phyloP scores from a whole-genome alignment of 2,113 vertebrate species.

The Cinclus mexicanus region DNA sequence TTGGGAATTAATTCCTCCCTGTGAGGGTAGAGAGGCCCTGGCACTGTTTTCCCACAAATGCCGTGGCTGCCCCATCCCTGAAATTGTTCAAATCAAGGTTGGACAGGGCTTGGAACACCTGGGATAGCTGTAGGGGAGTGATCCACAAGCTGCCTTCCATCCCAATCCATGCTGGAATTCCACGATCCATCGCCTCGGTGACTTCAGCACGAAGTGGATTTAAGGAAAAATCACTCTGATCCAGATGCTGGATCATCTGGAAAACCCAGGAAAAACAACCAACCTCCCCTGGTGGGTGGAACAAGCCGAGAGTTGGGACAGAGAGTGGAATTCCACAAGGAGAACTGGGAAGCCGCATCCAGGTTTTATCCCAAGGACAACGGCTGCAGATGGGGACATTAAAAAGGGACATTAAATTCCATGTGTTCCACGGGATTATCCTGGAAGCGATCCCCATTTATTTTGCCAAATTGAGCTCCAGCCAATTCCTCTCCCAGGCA shows the following conservation, averaged over 20 bases:
- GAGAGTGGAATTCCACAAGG: not conserved
- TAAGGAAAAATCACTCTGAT: fast-evolving
- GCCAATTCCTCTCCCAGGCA: conserved; percentile 48
- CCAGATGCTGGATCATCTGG: fast-evolving
- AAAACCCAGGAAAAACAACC: not conserved
- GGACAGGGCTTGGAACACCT: not conserved
- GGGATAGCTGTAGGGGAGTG: no score
- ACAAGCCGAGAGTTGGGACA: not conserved
- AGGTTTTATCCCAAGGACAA: conserved; percentile 36
- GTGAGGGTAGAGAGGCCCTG: no score
- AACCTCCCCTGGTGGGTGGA: not conserved
- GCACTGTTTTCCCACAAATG: not conserved
- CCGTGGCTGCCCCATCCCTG: not conserved
- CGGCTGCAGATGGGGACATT: not conserved
- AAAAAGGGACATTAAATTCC: conserved; percentile 47
- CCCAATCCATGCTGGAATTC: not conserved
- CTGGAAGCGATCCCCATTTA: conserved; percentile 34
- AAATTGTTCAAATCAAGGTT: not conserved
- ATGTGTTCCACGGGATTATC: conserved; percentile 55
- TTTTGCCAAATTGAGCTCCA: conserved; percentile 41
- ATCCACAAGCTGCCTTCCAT: not conserved
- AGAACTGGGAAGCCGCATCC: not conserved
- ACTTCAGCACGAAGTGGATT: not conserved
- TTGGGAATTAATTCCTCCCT: not conserved
- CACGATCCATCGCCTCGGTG: fast-evolving